Evolutionary conservation across 2,113 vertebrate species (phyloP), one percentile per base, ranked within the genome.

Genomic region (Oreamnos americanus): DNA sequence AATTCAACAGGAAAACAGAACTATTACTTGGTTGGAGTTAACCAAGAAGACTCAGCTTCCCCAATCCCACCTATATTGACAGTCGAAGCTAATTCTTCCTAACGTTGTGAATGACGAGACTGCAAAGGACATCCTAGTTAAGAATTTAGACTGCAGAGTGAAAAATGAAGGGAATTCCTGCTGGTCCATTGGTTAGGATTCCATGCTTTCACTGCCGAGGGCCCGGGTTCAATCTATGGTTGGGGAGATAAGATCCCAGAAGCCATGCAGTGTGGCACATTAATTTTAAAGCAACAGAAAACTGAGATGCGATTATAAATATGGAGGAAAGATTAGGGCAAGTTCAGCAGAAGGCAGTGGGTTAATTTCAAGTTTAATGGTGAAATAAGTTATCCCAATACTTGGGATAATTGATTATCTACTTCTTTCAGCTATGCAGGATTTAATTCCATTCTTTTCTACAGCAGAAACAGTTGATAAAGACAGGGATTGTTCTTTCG

Each of bases 371-470:
- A 67, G 57, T 36, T 71, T n/a, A 89, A 79, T 45, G 64, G 83
- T 17, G 28, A 89, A 92, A 51, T 95, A 87, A 87, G 30, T 17
- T 79, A 43, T 43, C 71, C 36, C 12, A 76, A 14, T 39, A 76
- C 3, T 36, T 87, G 74, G 79, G 49, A 78, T 93, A 83, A 87
- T 36, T 60, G 43, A 60, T 9, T 84, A 49, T 78, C 45, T 89
- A 53, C 78, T 62, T 90, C 33, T 90, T 64, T 76, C 43, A 51
- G 83, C 6, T 16, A 78, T n/a, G 26, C 16, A 71, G 8, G 17
- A 78, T 92, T 86, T 86, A 17, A 58, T 71, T 58, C 30, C 58
- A 49, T 88, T 97, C 82, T 96, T 91, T 94, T 86, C 67, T 71
- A 43, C 39, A 62, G 43, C 14, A 91, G 51, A n/a, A 93, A 74